Base-by-base conservation (phyloP, 1,140 invertebrate species). In the Cataglyphis hispanica region DNA sequence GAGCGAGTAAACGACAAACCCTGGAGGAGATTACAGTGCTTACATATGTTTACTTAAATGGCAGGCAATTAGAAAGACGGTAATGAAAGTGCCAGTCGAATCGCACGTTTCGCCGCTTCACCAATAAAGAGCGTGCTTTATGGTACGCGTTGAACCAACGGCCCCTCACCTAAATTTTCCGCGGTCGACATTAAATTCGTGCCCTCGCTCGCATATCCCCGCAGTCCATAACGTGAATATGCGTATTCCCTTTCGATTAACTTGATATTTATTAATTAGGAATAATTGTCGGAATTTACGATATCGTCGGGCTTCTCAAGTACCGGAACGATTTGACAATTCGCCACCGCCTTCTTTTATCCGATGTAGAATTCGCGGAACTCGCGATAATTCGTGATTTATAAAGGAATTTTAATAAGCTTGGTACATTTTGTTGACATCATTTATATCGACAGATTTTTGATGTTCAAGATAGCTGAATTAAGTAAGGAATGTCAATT, bases 81-180 rank as follows among this genome's bases (percentile, higher is more conserved):
- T 91, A 94, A 93, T 93, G 91, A 94, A 93, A 93, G 92, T 94
- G 93, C 90, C 93, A 93, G 93, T 93, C 89, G 93, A 89, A 93
- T 92, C 90, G 90, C 80, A 86, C 87, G 88, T 90, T 93, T 92
- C 90, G 88, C 91, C 72, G 91, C 86, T 74, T 89, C 80, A 74
- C 86, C 89, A 91, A 93, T 94, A 94, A 93, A 94, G 90, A 89
- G 86, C 11, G 53, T 84, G 88, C 81, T 94, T 94, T 94, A 93
- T 89, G 90, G 84, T 90, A 75, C 69, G 34, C 63, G 81, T n/a
- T 46, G 77, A 86, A 81, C 78, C 81, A 76, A 70, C 37, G 74
- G 58, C 86, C 86, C 43, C 90, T 94, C 92, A 93, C 91, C 92
- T 94, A 94, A 94, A 94, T 93, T 93, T 91, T 87, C 92, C 89